phyloP scores from a whole-genome alignment of 2,888 invertebrate species.

The Caprella mutica region DNA sequence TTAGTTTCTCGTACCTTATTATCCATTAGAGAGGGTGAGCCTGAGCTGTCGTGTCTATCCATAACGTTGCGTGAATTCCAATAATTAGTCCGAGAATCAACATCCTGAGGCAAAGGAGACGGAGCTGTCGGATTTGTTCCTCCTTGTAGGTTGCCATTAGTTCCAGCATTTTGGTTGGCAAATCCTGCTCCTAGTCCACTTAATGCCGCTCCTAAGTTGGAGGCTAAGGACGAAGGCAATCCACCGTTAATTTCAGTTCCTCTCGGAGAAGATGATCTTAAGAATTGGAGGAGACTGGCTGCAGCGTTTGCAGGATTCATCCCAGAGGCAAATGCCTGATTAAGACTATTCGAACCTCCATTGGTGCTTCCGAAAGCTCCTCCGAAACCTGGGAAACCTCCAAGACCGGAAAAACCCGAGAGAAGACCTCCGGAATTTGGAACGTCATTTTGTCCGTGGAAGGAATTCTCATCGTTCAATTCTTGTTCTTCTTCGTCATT shows the following conservation, averaged over 20 bases:
- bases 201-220: not conserved
- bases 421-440: not conserved
- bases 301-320: not conserved
- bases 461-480: not conserved
- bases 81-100: not conserved
- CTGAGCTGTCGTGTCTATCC: not conserved
- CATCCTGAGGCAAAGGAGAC: conserved; percentile 4
- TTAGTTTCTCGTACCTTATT: too few relatives aligned
- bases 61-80: conserved; percentile 5
- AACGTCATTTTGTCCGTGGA: conserved; percentile 3
- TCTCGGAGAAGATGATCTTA: conserved; percentile 6
- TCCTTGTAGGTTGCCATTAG: not conserved
- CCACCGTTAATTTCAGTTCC: conserved; percentile 1
- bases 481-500: not conserved
- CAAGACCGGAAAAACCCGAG: not conserved
- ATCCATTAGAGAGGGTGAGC: conserved; percentile 2
- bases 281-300: conserved; percentile 6
- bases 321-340: conserved; percentile 2
- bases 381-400: conserved; percentile 2
- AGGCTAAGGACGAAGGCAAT: not conserved
- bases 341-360: not conserved
- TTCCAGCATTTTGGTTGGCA: not conserved
- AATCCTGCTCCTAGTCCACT: not conserved
- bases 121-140: not conserved
- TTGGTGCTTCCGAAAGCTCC: not conserved